A percentile compares a stretch with the other conserved stretches of the same genome.
Evolutionary conservation across 2,797 vertebrate species (phyloP).

Genomic region (Cryptoblepharus egeriae): DNA sequence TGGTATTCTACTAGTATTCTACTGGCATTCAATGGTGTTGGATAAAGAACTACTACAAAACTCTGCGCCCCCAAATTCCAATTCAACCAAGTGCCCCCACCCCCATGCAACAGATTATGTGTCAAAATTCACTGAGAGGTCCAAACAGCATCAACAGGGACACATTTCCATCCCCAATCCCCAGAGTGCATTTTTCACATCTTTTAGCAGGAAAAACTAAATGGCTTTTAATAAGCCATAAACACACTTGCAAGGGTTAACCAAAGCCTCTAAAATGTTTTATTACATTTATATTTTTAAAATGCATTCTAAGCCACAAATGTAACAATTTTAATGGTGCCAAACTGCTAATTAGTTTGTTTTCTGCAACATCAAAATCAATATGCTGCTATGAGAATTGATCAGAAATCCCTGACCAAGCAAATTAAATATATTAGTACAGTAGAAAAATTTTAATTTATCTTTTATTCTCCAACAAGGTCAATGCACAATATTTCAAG

Average conservation of each 20-base stretch:
- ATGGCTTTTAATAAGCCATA: not conserved
- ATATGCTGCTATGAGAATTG: not conserved
- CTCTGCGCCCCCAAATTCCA: too few species aligned
- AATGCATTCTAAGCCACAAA: not conserved
- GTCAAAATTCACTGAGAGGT: too few species aligned
- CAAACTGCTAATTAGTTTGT: not conserved
- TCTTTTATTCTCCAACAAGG: not conserved
- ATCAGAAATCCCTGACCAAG: not conserved
- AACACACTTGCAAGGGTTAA: accelerated
- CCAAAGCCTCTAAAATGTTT: not conserved
- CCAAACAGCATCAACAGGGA: too few species aligned
- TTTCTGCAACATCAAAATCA: not conserved
- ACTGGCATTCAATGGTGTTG: too few species aligned
- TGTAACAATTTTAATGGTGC: not conserved
- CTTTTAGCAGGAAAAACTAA: not conserved
- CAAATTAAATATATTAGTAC: conserved; percentile 25
- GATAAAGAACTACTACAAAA: too few species aligned
- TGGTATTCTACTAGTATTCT: not conserved
- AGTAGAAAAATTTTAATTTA: not conserved
- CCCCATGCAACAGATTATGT: too few species aligned
- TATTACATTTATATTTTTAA: not conserved
- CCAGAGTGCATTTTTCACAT: not conserved
- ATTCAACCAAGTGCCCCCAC: too few species aligned
- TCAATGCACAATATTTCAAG: not conserved
- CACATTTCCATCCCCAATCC: not conserved